Percentiles rank a stretch among this genome's conserved stretches.
phyloP scores from a whole-genome alignment of 2,113 vertebrate genomes.

The Clarias batrachus region DNA sequence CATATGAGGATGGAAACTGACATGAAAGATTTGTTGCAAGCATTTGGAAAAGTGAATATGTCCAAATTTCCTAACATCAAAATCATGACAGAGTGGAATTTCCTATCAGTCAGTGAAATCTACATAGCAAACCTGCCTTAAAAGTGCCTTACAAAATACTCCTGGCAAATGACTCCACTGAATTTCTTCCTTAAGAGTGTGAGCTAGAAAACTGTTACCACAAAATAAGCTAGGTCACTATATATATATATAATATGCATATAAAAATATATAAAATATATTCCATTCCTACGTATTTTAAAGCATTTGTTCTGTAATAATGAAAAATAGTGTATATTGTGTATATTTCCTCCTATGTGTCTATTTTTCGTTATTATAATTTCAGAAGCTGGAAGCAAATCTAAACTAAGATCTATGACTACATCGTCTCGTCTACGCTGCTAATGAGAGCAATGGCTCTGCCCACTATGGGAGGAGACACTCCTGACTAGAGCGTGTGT shows the following conservation, averaged over 20 bases:
- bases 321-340: slow-evolving; percentile 47
- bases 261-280: slow-evolving; percentile 76
- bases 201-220: slow-evolving; percentile 60
- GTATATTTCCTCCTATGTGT: slow-evolving; percentile 6
- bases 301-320: slow-evolving; percentile 69
- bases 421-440: neutral
- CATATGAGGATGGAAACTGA: neutral
- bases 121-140: neutral
- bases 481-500: neutral
- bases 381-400: slow-evolving; percentile 22
- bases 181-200: slow-evolving; percentile 19
- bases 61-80: neutral
- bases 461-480: slow-evolving; percentile 31
- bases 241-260: slow-evolving; percentile 70
- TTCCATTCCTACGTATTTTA: slow-evolving; percentile 61
- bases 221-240: slow-evolving; percentile 72
- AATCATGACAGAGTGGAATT: neutral
- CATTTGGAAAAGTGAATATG: neutral
- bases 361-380: slow-evolving; percentile 26
- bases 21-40: neutral
- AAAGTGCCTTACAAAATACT: slow-evolving; percentile 24
- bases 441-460: slow-evolving; percentile 7
- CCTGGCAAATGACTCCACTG: slow-evolving; percentile 31
- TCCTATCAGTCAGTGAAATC: neutral
- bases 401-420: slow-evolving; percentile 5